Evolutionary conservation across 2,888 invertebrate species (phyloP).

Genomic region (Metallyticus violacea): DNA sequence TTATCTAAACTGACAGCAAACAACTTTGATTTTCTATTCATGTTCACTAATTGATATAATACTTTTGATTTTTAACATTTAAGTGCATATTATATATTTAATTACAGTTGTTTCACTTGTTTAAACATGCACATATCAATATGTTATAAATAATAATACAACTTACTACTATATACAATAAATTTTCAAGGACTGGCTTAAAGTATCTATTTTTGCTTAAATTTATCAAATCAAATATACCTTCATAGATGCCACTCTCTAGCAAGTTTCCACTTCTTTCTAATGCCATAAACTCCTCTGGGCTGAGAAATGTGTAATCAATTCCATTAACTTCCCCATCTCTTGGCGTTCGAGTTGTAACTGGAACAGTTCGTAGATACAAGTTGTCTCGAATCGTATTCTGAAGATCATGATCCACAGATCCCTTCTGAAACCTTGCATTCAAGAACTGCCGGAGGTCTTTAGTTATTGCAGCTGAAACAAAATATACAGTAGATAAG

Average conservation of each 20-base stretch:
- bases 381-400: conserved; percentile 63
- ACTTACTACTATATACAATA: neutral
- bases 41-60: too few species aligned
- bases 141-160: neutral
- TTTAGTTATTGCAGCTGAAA: conserved; percentile 48
- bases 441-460: conserved; percentile 56
- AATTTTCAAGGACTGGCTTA: too few species aligned
- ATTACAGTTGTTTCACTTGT: too few species aligned
- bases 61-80: too few species aligned
- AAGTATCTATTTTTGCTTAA: too few species aligned
- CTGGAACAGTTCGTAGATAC: conserved; percentile 60
- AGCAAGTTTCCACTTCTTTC: conserved; percentile 56
- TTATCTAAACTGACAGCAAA: too few species aligned
- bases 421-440: conserved; percentile 55
- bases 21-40: too few species aligned
- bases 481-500: too few species aligned
- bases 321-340: conserved; percentile 59
- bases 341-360: conserved; percentile 56
- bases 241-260: conserved; percentile 62
- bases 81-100: too few species aligned
- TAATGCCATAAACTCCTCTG: conserved; percentile 55
- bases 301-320: conserved; percentile 58
- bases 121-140: neutral
- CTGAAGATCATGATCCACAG: conserved; percentile 59
- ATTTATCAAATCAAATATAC: conserved; percentile 41